Evolutionary conservation across 2,888 invertebrate species (phyloP), one percentile per base, ranked within the genome.

Genomic region (Aphodius sticticus): DNA sequence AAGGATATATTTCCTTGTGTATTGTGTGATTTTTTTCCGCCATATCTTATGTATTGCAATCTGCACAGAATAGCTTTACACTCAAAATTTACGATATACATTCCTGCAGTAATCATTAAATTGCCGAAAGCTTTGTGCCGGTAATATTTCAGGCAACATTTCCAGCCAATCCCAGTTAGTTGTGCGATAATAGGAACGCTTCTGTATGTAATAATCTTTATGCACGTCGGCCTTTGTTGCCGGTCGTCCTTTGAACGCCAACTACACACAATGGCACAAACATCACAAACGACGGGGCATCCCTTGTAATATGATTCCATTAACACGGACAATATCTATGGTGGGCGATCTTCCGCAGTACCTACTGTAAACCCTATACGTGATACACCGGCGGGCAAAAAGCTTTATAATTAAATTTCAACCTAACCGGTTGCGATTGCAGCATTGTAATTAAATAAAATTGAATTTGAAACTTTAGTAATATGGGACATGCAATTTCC

Each of bases 341-440:
- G 7, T 5, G 53, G 53, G 9, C 53, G 53, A 53, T 53, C 53
- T 53, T 12, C 9, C 9, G 53, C 53, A 53, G 12, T 53, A 7
- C 53, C 9, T 53, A 53, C 53, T 9, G 53, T 53, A 53, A 53
- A 53, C 53, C 53, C 53, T 53, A 53, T 53, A 53, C 53, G 53
- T 53, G 53, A 9, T 53, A 12, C 4, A 2, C 53, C 53, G 53
- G 12, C 53, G 53, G 53, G 53, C 53, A 7, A 53, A 12, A 12
- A 53, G 53, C 53, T 53, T 53, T 53, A 53, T 53, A 53, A 53
- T 53, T 53, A 53, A 53, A 53, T 53, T 53, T 53, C 53, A 53
- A 53, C 53, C 7, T 53, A 53, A 53, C 53, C 53, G 83, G 82
- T 70, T 36, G 77, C 75, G 74, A 77, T 69, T 69, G 69, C 75